These are phyloP conservation scores for Caenorhabditis becei DNA, from an alignment of 2,888 invertebrate species.

Conservation along the genomic window DNA sequence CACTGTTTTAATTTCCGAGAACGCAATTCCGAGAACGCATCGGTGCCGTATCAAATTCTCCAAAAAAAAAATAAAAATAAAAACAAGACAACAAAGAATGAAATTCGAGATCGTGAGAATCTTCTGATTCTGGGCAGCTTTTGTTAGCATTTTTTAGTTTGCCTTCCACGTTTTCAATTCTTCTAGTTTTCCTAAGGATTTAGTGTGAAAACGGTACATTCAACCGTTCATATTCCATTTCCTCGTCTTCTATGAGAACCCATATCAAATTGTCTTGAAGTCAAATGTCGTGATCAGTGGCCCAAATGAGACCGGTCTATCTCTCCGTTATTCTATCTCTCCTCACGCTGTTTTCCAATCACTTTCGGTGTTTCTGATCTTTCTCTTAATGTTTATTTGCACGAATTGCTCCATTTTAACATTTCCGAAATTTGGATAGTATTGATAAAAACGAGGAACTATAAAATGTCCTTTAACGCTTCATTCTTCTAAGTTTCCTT, in stretches of 20 bases:
- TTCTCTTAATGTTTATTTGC: constrained; percentile 4
- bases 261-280: neutral
- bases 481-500: constrained; percentile 12
- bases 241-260: neutral
- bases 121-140: too few species aligned
- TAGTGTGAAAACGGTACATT: too few species aligned
- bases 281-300: neutral
- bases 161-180: too few species aligned
- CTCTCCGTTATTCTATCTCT: neutral
- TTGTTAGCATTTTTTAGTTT: too few species aligned
- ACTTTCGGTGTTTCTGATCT: constrained; percentile 1
- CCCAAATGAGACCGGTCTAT: constrained; percentile 7
- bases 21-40: too few species aligned
- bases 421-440: constrained; percentile 10
- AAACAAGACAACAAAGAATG: too few species aligned
- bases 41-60: too few species aligned
- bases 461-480: constrained; percentile 42
- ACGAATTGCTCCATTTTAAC: neutral
- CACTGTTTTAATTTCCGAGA: too few species aligned
- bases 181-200: too few species aligned
- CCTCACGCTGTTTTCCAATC: constrained; percentile 1
- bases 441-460: constrained; percentile 36
- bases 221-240: too few species aligned
- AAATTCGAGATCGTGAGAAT: too few species aligned
- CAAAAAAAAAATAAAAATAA: too few species aligned